These are phyloP conservation scores for Eulacestoma nigropectus DNA, from an alignment of 2,113 vertebrate species.

Conservation along the genomic window DNA sequence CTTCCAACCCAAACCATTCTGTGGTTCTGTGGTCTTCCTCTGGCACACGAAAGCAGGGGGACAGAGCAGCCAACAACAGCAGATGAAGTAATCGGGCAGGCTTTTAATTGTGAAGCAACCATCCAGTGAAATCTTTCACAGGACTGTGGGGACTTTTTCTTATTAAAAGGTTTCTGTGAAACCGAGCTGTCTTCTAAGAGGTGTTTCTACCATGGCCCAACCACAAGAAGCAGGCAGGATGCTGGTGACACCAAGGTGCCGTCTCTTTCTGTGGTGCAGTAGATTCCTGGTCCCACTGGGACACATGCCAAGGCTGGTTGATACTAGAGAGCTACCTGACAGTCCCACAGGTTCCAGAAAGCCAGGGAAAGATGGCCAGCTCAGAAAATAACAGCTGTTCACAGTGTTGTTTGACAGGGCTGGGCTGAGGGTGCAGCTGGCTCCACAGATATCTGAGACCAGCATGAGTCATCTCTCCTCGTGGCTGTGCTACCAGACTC, in stretches of 20 bases:
- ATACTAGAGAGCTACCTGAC: background rate
- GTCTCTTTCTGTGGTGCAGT: background rate
- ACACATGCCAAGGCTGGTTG: background rate
- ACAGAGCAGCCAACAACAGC: background rate
- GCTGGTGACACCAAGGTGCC: background rate
- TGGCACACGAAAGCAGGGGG: background rate
- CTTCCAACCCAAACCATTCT: background rate
- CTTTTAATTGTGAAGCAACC: background rate
- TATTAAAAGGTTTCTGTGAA: conserved; percentile 1
- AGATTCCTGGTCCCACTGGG: background rate
- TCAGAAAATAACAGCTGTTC: background rate
- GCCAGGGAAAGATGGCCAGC: background rate
- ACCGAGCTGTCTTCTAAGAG: background rate
- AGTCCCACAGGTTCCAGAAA: background rate
- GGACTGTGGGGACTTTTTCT: background rate
- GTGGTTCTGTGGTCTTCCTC: background rate
- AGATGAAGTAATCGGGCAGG: background rate
- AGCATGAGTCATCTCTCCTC: background rate
- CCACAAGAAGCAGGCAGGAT: background rate
- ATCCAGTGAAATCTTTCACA: background rate
- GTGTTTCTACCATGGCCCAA: background rate
- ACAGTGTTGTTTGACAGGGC: background rate
- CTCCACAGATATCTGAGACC: background rate
- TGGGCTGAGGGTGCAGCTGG: background rate
- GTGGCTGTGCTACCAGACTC: background rate